Evolutionary conservation across 2,797 vertebrate genomes (phyloP).

Genomic region (Pangasius mekongensis): DNA sequence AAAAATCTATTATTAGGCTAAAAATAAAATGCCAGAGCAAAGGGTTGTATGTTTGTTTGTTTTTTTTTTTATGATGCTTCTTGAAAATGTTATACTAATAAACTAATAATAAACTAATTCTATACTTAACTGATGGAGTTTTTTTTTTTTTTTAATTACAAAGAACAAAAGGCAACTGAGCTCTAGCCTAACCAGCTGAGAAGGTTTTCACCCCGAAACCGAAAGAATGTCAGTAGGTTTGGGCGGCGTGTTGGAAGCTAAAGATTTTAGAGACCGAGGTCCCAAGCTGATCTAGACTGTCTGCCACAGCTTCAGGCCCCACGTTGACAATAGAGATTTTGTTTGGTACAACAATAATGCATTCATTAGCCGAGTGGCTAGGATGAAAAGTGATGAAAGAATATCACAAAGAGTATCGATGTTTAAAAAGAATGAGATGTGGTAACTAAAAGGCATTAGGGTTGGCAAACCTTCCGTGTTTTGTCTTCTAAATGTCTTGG

Average conservation of each 20-base stretch:
- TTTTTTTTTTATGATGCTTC: background rate
- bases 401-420: constrained; percentile 8
- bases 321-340: constrained; percentile 52
- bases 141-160: background rate
- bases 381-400: constrained; percentile 13
- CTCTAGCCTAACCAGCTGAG: background rate
- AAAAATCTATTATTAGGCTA: background rate
- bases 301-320: constrained; percentile 29
- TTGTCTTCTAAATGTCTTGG: background rate
- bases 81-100: background rate
- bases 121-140: background rate
- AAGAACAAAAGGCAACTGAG: background rate
- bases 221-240: constrained; percentile 20
- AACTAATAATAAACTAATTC: background rate
- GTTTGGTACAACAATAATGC: constrained; percentile 52
- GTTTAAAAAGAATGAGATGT: background rate
- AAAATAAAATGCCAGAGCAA: background rate
- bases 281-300: constrained; percentile 48
- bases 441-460: background rate
- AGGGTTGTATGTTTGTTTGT: background rate
- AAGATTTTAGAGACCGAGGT: constrained; percentile 34
- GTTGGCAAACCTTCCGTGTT: background rate
- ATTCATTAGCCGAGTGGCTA: constrained; percentile 40
- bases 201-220: background rate
- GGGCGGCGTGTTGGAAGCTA: constrained; percentile 34